These are phyloP conservation scores for Phragmatobia fuliginosa DNA, from an alignment of 2,888 invertebrate species.

Conservation along the genomic window DNA sequence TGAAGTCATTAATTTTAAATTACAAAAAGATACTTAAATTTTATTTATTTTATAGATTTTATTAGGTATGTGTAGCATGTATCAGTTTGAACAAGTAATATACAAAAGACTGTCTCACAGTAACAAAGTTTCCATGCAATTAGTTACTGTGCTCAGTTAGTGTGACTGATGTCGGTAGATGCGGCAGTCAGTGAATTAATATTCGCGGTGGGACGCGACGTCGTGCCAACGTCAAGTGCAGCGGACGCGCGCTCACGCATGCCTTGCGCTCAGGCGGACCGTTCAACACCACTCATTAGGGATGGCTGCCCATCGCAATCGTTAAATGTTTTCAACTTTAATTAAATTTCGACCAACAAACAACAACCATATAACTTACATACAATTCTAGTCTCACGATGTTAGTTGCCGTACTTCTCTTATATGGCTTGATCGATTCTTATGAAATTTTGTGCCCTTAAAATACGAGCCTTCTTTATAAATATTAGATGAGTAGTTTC, in stretches of 20 bases:
- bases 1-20: too few relatives aligned
- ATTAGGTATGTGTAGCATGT: too few relatives aligned
- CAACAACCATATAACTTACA: too few relatives aligned
- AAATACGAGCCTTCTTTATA: too few relatives aligned
- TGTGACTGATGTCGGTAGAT: constrained; percentile 68
- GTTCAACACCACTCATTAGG: constrained; percentile 66
- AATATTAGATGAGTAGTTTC: background rate
- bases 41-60: too few relatives aligned
- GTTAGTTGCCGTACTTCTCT: too few relatives aligned
- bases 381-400: too few relatives aligned
- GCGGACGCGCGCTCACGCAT: constrained; percentile 72
- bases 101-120: constrained; percentile 31
- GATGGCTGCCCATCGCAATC: constrained; percentile 43
- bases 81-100: background rate
- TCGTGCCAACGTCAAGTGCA: constrained; percentile 65
- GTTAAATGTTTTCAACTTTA: constrained; percentile 38
- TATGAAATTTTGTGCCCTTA: too few relatives aligned
- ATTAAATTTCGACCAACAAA: too few relatives aligned
- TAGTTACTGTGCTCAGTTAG: constrained; percentile 54
- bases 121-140: constrained; percentile 58
- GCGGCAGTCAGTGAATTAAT: constrained; percentile 72
- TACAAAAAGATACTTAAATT: too few relatives aligned
- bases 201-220: constrained; percentile 63
- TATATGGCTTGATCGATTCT: too few relatives aligned
- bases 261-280: constrained; percentile 68